Conservation (phyloP, 2,888 invertebrate species). For the Heliothis peltigera region DNA sequence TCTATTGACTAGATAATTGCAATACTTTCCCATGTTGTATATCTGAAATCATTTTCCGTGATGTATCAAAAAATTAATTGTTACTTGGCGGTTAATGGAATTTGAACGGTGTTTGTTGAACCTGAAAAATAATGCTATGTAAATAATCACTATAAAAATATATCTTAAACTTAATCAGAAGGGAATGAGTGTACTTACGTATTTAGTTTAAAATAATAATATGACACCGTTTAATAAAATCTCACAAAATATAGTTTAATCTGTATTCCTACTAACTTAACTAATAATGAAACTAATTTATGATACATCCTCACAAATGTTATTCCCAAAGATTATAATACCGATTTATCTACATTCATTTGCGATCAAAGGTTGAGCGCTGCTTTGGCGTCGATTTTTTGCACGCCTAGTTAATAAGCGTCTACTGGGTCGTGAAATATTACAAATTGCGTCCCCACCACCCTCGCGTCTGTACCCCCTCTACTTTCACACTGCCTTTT, state of each 20-base stretch:
- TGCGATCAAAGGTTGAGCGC: constrained; percentile 68
- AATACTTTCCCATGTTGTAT: neutral
- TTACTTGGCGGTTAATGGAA: neutral
- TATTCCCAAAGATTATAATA: constrained; percentile 35
- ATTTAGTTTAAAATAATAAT: no score
- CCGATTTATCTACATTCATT: constrained; percentile 36
- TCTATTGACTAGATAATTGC: constrained; percentile 14
- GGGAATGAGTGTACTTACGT: no score
- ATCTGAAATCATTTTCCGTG: neutral
- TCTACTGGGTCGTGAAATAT: constrained; percentile 90
- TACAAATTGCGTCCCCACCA: constrained; percentile 87
- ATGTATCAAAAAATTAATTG: neutral
- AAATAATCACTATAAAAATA: no score
- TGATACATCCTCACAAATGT: constrained; percentile 4
- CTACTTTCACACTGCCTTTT: constrained; percentile 81
- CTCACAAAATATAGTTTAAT: no score
- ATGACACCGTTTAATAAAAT: no score
- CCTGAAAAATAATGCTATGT: no score
- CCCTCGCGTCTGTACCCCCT: constrained; percentile 69
- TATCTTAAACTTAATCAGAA: no score
- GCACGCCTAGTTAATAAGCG: constrained; percentile 89
- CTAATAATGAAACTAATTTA: neutral
- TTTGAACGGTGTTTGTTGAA: no score
- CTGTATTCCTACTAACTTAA: no score
- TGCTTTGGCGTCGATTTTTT: constrained; percentile 84